Conservation (phyloP, 2,113 vertebrate genomes). For the Coracopsis vasa region DNA sequence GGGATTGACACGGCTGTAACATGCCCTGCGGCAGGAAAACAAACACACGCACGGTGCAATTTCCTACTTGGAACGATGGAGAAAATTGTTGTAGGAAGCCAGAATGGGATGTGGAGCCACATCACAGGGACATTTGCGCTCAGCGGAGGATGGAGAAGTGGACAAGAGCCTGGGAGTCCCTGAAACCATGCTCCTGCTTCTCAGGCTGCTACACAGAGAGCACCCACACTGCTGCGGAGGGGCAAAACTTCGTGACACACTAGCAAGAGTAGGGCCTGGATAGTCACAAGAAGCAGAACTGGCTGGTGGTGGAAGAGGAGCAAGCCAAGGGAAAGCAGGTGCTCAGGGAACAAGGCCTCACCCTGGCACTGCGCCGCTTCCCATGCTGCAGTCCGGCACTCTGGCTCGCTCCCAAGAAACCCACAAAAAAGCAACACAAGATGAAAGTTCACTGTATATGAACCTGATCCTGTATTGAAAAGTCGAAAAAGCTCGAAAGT, state of each 20-base stretch:
- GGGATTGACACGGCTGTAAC: not conserved
- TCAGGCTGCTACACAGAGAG: not conserved
- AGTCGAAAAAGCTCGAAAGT: not conserved
- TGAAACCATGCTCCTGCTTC: no score
- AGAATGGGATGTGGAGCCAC: not conserved
- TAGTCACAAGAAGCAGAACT: not conserved
- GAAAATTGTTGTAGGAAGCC: not conserved
- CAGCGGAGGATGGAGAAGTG: not conserved
- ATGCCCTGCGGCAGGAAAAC: not conserved
- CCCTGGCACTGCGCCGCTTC: not conserved
- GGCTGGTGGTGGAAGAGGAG: not conserved
- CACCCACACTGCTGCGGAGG: rapidly evolving
- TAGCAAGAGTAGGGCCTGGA: not conserved
- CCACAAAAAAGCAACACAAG: not conserved
- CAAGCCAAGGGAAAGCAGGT: not conserved
- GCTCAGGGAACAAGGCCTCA: not conserved
- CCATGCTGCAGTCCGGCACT: not conserved
- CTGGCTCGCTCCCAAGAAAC: not conserved
- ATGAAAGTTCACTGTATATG: not conserved
- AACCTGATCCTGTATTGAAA: not conserved
- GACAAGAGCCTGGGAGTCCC: not conserved
- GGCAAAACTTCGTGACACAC: not conserved
- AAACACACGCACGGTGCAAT: not conserved
- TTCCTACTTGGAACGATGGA: not conserved
- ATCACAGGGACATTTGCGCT: not conserved